phyloP scores from a whole-genome alignment of 2,113 vertebrate species.

The Mormoops blainvillei region DNA sequence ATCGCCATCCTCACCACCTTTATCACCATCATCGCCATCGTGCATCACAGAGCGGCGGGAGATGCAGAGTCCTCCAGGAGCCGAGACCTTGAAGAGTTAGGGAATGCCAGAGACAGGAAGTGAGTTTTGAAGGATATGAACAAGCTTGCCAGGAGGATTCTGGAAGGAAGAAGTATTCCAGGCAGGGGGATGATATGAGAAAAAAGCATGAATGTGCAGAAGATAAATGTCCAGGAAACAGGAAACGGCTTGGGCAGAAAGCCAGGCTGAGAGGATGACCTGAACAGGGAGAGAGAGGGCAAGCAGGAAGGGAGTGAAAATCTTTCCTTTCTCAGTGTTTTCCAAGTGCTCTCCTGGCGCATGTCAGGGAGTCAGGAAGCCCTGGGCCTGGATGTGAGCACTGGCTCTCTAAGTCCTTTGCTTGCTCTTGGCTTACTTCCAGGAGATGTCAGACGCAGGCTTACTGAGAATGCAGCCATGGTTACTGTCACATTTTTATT shows the following conservation, averaged over 20 bases:
- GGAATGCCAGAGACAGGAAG: background rate
- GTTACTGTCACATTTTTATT: background rate
- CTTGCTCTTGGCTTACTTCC: background rate
- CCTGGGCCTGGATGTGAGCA: background rate
- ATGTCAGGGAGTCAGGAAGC: background rate
- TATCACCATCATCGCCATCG: background rate
- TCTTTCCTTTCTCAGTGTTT: background rate
- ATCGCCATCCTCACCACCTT: background rate
- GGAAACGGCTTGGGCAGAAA: slow-evolving; percentile 39
- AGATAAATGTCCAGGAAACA: slow-evolving; percentile 43
- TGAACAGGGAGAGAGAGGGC: background rate
- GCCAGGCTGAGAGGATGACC: background rate
- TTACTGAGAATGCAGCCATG: background rate
- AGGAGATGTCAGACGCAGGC: background rate
- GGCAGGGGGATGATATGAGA: background rate
- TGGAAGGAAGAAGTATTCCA: slow-evolving; percentile 28
- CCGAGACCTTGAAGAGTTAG: background rate
- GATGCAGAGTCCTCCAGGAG: background rate
- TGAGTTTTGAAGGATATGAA: background rate
- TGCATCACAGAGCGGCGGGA: background rate
- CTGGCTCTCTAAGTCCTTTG: background rate
- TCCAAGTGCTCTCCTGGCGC: background rate
- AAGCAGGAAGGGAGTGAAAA: background rate
- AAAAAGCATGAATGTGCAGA: background rate
- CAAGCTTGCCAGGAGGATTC: slow-evolving; percentile 10